phyloP scores from a whole-genome alignment of 2,888 invertebrate species.

The Bombyx huttoni region DNA sequence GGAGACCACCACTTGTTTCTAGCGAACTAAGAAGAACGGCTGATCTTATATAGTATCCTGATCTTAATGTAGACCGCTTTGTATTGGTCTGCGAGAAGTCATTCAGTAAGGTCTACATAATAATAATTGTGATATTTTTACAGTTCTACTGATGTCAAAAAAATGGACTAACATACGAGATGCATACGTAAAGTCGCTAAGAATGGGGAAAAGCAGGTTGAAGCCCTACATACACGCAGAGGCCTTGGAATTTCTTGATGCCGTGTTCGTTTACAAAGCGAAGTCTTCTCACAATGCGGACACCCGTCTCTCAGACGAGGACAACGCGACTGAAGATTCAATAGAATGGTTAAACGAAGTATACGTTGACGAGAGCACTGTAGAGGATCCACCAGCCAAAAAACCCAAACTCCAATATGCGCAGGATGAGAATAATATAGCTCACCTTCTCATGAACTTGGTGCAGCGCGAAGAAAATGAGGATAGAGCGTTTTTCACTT shows the following conservation, averaged over 20 bases:
- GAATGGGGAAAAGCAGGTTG: slow-evolving; percentile 8
- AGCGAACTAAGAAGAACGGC: too few species aligned
- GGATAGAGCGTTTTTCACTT: slow-evolving; percentile 47
- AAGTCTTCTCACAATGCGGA: not conserved
- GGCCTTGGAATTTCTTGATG: slow-evolving; percentile 30
- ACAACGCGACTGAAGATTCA: slow-evolving; percentile 14
- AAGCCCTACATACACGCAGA: slow-evolving; percentile 35
- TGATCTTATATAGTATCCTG: too few species aligned
- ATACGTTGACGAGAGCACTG: slow-evolving; percentile 17
- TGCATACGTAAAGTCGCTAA: slow-evolving; percentile 31
- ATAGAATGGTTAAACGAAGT: slow-evolving; percentile 33
- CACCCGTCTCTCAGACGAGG: slow-evolving; percentile 11
- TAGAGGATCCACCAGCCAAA: slow-evolving; percentile 19
- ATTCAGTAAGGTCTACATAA: too few species aligned
- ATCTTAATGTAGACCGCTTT: too few species aligned
- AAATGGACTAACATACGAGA: slow-evolving; percentile 31
- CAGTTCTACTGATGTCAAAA: slow-evolving; percentile 14
- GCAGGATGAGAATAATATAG: slow-evolving; percentile 16
- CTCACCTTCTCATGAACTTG: slow-evolving; percentile 30
- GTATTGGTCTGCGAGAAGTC: too few species aligned
- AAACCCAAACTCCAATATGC: slow-evolving; percentile 16
- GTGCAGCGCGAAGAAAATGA: slow-evolving; percentile 49
- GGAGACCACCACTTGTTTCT: too few species aligned
- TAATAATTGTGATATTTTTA: not conserved
- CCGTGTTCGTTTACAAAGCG: slow-evolving; percentile 8